phyloP scores from a whole-genome alignment of 2,113 vertebrate species.

The Silurus meridionalis region DNA sequence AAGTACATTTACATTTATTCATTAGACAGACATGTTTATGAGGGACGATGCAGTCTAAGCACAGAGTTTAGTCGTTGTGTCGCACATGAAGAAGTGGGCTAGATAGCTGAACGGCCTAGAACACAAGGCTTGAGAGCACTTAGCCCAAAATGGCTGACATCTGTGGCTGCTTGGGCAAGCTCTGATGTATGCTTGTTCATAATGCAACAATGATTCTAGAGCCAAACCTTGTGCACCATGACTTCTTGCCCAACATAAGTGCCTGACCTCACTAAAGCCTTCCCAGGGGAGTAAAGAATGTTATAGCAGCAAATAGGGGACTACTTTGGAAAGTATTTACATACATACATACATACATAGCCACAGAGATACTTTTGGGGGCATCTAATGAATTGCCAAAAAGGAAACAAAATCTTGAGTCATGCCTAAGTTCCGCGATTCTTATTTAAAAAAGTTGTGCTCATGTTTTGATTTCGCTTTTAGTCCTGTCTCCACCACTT shows the following conservation, averaged over 20 bases:
- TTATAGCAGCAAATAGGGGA: background rate
- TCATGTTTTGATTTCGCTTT: background rate
- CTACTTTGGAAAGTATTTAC: background rate
- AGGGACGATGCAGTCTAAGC: background rate
- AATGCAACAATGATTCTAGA: background rate
- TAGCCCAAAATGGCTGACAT: background rate
- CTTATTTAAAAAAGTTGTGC: background rate
- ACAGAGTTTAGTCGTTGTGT: background rate
- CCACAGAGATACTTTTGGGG: background rate
- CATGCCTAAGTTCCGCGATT: background rate
- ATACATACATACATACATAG: no score
- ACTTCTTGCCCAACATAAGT: background rate
- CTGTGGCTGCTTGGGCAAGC: background rate
- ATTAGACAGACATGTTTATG: constrained; percentile 4
- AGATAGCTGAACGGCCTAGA: background rate
- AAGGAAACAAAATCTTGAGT: background rate
- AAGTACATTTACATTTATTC: constrained; percentile 11
- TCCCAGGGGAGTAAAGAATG: background rate
- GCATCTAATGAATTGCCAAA: background rate
- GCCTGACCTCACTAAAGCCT: background rate
- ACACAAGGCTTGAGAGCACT: background rate
- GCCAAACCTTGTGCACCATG: background rate
- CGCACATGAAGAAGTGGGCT: background rate
- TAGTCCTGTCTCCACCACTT: background rate
- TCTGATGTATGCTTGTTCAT: background rate